Evolutionary conservation across 2,888 invertebrate genomes (phyloP), one percentile per base, ranked within the genome.

Genomic region (Drosophila infuscata): DNA sequence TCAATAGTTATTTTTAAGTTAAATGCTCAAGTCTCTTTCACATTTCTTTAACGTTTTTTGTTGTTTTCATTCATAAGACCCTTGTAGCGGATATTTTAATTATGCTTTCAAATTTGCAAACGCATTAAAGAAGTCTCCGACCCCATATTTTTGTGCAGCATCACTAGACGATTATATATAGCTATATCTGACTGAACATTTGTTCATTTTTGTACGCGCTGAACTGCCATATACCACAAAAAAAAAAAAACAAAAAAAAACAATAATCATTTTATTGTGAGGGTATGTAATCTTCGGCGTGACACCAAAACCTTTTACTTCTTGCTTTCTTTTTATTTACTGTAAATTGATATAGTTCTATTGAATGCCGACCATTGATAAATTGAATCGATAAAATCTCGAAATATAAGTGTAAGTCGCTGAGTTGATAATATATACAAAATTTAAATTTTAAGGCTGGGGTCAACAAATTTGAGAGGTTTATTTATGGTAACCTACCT

Each of bases 1-100:
- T 46, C 46, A 46, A 46, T 15, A 25, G 46, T 46, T 46, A 46
- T 46, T 46, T 46, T 46, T 46, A 46, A 25, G 46, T 25, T 46
- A 46, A 25, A 46, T 2, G 20, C 15, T 46, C 15, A 25, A 46
- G 25, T 25, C 46, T 46, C 20, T 15, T 15, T 46, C 46, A 46
- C 46, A 46, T 46, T 46, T 46, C 25, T 46, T 46, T 46, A 25
- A 46, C 25, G 8, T 46, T 15, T 8, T 46, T 15, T 15, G 7
- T 43, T 43, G 43, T 43, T 43, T 46, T 46, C 20, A n/a, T 41
- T 41, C 41, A n/a, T n/a, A n/a, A 41, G n/a, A 3, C n/a, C 17
- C 17, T 46, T 46, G 7, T 46, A 46, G 46, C 46, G 46, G 46
- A 25, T 29, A 25, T 25, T 25, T 46, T 12, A 46, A 46, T 46